Evolutionary conservation across 2,113 vertebrate genomes (phyloP).

Genomic region (Pollachius pollachius): DNA sequence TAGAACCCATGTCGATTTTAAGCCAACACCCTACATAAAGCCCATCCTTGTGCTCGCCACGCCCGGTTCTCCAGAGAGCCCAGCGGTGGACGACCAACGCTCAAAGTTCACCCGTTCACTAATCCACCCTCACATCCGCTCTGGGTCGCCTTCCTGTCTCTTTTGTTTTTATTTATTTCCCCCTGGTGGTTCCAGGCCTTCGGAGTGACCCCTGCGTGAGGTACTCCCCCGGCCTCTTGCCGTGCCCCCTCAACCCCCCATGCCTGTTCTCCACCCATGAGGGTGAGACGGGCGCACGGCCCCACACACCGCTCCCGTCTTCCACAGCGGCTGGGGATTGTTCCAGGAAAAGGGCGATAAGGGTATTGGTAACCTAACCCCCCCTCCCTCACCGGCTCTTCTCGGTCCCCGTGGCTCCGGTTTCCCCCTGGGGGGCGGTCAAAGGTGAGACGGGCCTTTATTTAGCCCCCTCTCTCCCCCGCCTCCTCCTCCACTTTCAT

Average conservation of each 20-base stretch:
- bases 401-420: constrained; percentile 41
- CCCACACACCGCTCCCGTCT: constrained; percentile 23
- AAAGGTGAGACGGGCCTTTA: constrained; percentile 65
- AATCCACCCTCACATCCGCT: too few species aligned
- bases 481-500: constrained; percentile 54
- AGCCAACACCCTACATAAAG: too few species aligned
- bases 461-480: constrained; percentile 57
- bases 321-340: constrained; percentile 62
- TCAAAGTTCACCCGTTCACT: too few species aligned
- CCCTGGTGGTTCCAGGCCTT: not conserved
- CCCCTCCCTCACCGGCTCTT: constrained; percentile 30
- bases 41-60: too few species aligned
- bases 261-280: constrained; percentile 30
- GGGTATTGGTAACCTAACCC: constrained; percentile 58
- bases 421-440: constrained; percentile 63
- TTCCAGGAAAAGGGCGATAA: constrained; percentile 64
- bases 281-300: constrained; percentile 26
- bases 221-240: too few species aligned
- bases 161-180: not conserved
- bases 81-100: too few species aligned
- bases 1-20: too few species aligned
- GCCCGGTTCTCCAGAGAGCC: too few species aligned
- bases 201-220: too few species aligned
- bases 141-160: too few species aligned
- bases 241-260: not conserved